A percentile compares a stretch with the other conserved stretches of the same genome.
phyloP scores from a whole-genome alignment of 2,113 vertebrate species.

The Trogon melanurus region DNA sequence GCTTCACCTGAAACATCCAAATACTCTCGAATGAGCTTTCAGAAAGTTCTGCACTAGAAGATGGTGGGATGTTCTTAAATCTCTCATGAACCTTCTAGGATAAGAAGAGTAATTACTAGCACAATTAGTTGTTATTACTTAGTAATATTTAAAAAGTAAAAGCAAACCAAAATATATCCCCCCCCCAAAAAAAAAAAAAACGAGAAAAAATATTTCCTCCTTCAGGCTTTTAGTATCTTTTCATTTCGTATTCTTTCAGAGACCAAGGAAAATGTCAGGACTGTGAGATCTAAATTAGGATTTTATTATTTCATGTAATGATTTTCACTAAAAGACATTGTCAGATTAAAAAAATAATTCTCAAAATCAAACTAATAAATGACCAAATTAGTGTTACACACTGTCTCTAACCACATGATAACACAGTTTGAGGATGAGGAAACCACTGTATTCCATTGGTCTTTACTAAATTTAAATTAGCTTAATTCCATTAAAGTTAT shows the following conservation, averaged over 20 bases:
- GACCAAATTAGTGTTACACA: accelerated
- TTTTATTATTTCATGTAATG: not conserved
- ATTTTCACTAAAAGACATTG: not conserved
- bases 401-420: not conserved
- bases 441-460: not conserved
- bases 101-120: not conserved
- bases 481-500: not conserved
- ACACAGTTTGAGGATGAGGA: not conserved
- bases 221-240: not conserved
- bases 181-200: no score
- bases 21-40: not conserved
- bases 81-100: not conserved
- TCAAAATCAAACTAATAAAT: not conserved
- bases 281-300: not conserved
- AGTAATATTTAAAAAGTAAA: not conserved
- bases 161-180: not conserved
- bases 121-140: not conserved
- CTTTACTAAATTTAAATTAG: not conserved
- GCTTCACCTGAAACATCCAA: constrained; percentile 43
- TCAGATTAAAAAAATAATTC: not conserved
- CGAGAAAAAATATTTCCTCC: not conserved
- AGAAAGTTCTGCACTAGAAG: not conserved
- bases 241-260: not conserved
- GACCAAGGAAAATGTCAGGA: not conserved
- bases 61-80: not conserved